Evolutionary conservation across 2,797 vertebrate species (phyloP).

Genomic region (Rhabdophis nuchalis): DNA sequence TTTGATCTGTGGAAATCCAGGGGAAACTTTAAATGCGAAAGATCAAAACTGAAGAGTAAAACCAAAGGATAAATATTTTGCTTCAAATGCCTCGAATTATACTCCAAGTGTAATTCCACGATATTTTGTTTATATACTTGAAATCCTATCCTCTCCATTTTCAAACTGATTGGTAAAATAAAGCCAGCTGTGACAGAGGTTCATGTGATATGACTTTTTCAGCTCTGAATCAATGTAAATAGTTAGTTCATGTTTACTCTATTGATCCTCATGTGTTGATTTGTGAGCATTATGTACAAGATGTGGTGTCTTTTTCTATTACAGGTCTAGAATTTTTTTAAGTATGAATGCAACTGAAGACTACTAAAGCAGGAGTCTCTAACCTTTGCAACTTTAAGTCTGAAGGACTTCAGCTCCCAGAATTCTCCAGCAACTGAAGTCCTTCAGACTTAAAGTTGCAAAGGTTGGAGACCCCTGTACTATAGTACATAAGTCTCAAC

Average conservation of each 20-base stretch:
- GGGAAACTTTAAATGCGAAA: neutral
- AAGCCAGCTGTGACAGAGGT: neutral
- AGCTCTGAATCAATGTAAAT: neutral
- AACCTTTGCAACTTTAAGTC: too few relatives aligned
- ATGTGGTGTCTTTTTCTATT: neutral
- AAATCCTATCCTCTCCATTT: neutral
- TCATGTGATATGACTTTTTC: neutral
- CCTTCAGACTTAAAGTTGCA: too few relatives aligned
- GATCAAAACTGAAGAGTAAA: neutral
- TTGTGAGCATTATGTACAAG: neutral
- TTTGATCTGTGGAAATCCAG: neutral
- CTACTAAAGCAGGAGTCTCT: too few relatives aligned
- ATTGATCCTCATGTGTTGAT: neutral
- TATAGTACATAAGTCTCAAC: too few relatives aligned
- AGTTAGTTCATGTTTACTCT: neutral
- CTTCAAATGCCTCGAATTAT: neutral
- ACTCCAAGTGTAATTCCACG: neutral
- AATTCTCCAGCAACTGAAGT: too few relatives aligned
- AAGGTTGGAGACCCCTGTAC: too few relatives aligned
- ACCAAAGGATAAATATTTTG: neutral
- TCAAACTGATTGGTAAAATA: neutral
- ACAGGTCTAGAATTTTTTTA: neutral
- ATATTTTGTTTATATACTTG: neutral
- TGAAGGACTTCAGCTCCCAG: too few relatives aligned
- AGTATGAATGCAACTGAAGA: neutral